These are phyloP conservation scores for Tetramorium bicarinatum DNA, from an alignment of 2,888 invertebrate species.

Conservation along the genomic window DNA sequence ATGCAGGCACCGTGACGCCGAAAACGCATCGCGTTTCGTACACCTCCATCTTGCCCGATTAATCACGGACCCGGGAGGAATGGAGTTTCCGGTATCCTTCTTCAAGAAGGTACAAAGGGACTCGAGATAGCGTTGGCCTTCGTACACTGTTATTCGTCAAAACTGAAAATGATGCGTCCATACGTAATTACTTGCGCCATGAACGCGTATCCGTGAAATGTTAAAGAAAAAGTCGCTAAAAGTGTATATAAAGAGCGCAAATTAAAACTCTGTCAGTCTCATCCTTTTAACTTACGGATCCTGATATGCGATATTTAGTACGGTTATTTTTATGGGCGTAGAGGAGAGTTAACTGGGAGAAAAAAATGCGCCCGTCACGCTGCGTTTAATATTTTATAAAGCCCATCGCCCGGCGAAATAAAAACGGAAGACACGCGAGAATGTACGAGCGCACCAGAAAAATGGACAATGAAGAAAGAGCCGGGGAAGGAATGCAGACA, in stretches of 20 bases:
- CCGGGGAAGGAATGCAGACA: slow-evolving; percentile 71
- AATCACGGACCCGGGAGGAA: slow-evolving; percentile 38
- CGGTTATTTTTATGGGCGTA: slow-evolving; percentile 26
- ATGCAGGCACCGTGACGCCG: slow-evolving; percentile 69
- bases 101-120: slow-evolving; percentile 49
- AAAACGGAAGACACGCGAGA: slow-evolving; percentile 47
- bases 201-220: not conserved
- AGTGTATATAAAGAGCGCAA: not conserved
- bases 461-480: slow-evolving; percentile 49
- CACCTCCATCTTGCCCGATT: slow-evolving; percentile 44
- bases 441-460: slow-evolving; percentile 33
- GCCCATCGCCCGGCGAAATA: slow-evolving; percentile 33
- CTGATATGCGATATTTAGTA: slow-evolving; percentile 12
- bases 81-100: slow-evolving; percentile 52
- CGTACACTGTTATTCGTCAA: not conserved
- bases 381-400: slow-evolving; percentile 52
- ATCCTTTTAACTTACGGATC: not conserved
- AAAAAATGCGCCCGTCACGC: slow-evolving; percentile 41
- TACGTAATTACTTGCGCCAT: not conserved
- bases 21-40: slow-evolving; percentile 71
- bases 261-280: not conserved
- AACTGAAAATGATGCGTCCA: not conserved
- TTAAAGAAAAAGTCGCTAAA: not conserved
- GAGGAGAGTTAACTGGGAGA: slow-evolving; percentile 1
- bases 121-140: not conserved